Evolutionary conservation across 30 jellyfish, hydroid and myxozoan species (phyloP), one percentile per base, ranked within the genome.

Genomic region (Morbakka virulenta): DNA sequence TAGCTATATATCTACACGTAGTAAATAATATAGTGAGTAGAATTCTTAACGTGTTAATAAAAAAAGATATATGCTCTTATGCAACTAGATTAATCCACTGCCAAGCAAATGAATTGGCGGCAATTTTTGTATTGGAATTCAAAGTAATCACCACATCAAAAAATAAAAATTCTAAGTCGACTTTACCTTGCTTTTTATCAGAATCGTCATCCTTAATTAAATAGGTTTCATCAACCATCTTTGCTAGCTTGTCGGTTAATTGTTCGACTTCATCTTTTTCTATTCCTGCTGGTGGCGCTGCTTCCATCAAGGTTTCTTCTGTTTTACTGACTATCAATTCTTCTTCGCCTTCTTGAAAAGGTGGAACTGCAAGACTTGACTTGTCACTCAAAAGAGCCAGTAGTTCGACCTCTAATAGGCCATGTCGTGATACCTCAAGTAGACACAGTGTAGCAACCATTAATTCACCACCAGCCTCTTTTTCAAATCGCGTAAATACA

Each of bases 381-480:
- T 73, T 36, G 14, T 85, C 94, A 32, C 96, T 96, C 21, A 92
- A 94, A 70, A 92, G 65, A 0, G 98, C 98, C 9, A 92, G 65
- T 50, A 85, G 69, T 73, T 92, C 98, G 20, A 95, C 80, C 52
- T 92, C 98, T 57, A 92, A 62, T 29, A 92, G 77, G 3, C 98
- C 98, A 76, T 92, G 98, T 36, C 98, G 95, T 0, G 98, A 92
- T 0, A 92, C 98, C 52, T 92, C 98, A 4, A 92, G 87, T 69
- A 85, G 50, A 81, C 98, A 92, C 72, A 92, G 88, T 1, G 96
- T 81, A 1, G 98, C 98, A 67, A 74, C 73, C 98, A 92, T 92
- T 20, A 92, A 48, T 11, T 78, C 69, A 64, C 98, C 98, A 34
- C 96, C 98, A 65, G 96, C 76, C 73, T 86, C 98, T 28, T 64